These are phyloP conservation scores for Lepidocolaptes lacrymiger DNA, from an alignment of 2,797 vertebrate species.

Conservation along the genomic window DNA sequence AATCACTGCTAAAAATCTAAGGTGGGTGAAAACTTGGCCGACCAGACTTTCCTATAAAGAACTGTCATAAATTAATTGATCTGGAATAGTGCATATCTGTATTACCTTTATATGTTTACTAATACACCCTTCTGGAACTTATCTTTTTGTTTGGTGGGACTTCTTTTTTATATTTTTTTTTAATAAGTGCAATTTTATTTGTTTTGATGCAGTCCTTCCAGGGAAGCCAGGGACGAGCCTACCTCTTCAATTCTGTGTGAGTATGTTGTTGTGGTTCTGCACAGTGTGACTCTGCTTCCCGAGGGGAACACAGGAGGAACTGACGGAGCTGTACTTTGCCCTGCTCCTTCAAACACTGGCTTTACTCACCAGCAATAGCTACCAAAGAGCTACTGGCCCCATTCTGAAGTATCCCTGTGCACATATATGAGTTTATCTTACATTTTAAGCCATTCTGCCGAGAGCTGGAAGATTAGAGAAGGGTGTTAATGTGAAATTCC, in stretches of 20 bases:
- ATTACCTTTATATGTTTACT: background rate
- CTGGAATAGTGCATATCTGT: background rate
- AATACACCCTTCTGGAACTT: background rate
- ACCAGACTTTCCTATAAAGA: background rate
- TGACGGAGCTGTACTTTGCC: background rate
- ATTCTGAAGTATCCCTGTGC: background rate
- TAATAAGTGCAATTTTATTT: background rate
- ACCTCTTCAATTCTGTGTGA: constrained; percentile 99
- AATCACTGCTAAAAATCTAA: background rate
- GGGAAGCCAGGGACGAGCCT: constrained; percentile 96
- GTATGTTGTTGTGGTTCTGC: constrained; percentile 63
- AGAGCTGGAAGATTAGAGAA: background rate
- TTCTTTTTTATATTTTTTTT: background rate
- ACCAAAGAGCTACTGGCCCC: background rate
- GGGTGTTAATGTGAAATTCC: background rate
- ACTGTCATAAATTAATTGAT: background rate
- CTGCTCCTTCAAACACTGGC: background rate
- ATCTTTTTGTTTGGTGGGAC: background rate
- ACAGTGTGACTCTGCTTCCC: background rate
- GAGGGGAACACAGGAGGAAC: background rate
- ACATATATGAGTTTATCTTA: background rate
- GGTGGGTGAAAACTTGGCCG: background rate
- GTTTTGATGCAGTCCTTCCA: constrained; percentile 89
- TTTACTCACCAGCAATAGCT: background rate
- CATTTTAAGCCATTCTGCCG: background rate